These are phyloP conservation scores for Bombylius discolor DNA, from an alignment of 2,888 invertebrate genomes.

Conservation along the genomic window DNA sequence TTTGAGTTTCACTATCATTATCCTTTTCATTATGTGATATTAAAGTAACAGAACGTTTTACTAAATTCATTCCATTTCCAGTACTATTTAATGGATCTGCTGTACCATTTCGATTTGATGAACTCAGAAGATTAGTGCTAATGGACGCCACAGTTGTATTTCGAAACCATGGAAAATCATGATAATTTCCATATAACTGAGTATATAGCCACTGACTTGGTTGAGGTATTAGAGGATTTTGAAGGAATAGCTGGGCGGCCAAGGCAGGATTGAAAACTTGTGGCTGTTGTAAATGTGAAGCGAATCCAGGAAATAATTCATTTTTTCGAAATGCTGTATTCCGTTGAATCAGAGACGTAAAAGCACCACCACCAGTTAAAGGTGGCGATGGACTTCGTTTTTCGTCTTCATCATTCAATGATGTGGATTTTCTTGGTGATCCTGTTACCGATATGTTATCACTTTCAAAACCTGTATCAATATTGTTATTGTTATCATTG, in stretches of 20 bases:
- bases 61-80: conserved; percentile 29
- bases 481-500: conserved; percentile 33
- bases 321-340: conserved; percentile 28
- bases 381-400: conserved; percentile 30
- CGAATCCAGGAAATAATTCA: conserved; percentile 36
- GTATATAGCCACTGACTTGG: conserved; percentile 69
- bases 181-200: conserved; percentile 55
- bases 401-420: conserved; percentile 36
- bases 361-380: conserved; percentile 27
- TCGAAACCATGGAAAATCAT: conserved; percentile 55
- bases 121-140: conserved; percentile 18
- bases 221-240: conserved; percentile 59
- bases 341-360: conserved; percentile 35
- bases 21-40: conserved; percentile 30
- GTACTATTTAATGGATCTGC: neutral
- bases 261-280: conserved; percentile 43
- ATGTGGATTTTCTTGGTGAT: conserved; percentile 39
- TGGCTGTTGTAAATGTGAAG: conserved; percentile 35
- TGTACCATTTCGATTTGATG: conserved; percentile 1
- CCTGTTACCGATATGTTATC: conserved; percentile 38
- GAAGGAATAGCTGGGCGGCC: conserved; percentile 60
- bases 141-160: conserved; percentile 27
- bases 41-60: conserved; percentile 29
- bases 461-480: conserved; percentile 35
- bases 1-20: conserved; percentile 29